Conservation (phyloP, 2,888 invertebrate genomes). For the Pammene fasciana region DNA sequence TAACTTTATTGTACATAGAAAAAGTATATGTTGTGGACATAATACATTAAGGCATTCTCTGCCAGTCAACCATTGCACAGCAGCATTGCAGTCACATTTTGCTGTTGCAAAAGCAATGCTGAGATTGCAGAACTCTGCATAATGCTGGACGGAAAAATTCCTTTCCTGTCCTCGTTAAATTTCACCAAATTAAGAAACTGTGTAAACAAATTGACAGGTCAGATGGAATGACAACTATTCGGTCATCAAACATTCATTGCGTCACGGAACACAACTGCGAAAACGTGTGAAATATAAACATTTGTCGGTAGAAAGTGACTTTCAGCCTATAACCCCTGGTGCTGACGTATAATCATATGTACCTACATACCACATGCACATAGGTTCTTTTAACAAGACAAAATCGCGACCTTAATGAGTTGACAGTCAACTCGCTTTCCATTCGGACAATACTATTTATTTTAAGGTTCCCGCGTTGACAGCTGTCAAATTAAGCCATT, state of each 20-base stretch:
- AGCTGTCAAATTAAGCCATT: slow-evolving; percentile 52
- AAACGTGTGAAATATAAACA: slow-evolving; percentile 77
- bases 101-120: too few species aligned
- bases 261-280: slow-evolving; percentile 55
- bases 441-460: slow-evolving; percentile 50
- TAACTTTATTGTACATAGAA: too few species aligned
- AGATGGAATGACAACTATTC: slow-evolving; percentile 29
- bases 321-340: slow-evolving; percentile 31
- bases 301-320: slow-evolving; percentile 40
- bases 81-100: too few species aligned
- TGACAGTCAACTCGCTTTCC: slow-evolving; percentile 54
- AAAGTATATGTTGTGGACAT: too few species aligned
- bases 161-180: not conserved
- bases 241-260: slow-evolving; percentile 48
- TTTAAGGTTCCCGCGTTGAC: slow-evolving; percentile 46
- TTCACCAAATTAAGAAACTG: not conserved
- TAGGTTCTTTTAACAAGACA: slow-evolving; percentile 9
- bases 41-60: too few species aligned
- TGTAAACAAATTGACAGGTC: slow-evolving; percentile 14
- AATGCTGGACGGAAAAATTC: too few species aligned
- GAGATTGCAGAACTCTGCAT: too few species aligned
- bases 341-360: not conserved
- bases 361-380: not conserved
- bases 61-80: too few species aligned
- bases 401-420: slow-evolving; percentile 41